Evolutionary conservation across 2,888 invertebrate species (phyloP).

Genomic region (Tetanocera ferruginea): DNA sequence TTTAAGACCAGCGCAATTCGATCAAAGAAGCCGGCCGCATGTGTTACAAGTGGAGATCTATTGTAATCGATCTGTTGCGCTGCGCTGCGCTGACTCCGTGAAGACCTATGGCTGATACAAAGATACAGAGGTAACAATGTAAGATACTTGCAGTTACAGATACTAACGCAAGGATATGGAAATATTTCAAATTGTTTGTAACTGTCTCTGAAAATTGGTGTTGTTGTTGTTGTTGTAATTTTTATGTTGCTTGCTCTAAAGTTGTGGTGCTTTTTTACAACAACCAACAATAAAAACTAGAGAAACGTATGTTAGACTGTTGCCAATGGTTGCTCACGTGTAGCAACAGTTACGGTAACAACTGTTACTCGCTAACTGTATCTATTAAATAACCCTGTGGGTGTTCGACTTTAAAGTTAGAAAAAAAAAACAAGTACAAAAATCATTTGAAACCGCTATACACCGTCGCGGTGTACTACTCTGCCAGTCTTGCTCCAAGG

Average conservation of each 20-base stretch:
- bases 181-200: constrained; percentile 14
- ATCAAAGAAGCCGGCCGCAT: constrained; percentile 22
- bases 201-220: neutral
- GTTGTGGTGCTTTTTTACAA: neutral
- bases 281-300: neutral
- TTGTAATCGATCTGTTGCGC: constrained; percentile 1
- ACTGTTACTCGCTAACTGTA: neutral
- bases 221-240: neutral
- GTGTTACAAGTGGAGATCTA: constrained; percentile 1
- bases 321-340: neutral
- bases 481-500: constrained; percentile 35
- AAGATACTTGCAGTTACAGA: neutral
- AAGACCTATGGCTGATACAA: neutral
- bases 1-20: neutral
- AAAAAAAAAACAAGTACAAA: neutral
- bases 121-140: neutral
- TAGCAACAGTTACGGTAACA: neutral
- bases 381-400: constrained; percentile 21
- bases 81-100: neutral
- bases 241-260: neutral
- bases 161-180: neutral
- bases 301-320: neutral
- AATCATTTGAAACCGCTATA: neutral
- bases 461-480: neutral
- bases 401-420: constrained; percentile 22